Conservation (phyloP, 2,113 vertebrate species). For the Epinephelus moara region DNA sequence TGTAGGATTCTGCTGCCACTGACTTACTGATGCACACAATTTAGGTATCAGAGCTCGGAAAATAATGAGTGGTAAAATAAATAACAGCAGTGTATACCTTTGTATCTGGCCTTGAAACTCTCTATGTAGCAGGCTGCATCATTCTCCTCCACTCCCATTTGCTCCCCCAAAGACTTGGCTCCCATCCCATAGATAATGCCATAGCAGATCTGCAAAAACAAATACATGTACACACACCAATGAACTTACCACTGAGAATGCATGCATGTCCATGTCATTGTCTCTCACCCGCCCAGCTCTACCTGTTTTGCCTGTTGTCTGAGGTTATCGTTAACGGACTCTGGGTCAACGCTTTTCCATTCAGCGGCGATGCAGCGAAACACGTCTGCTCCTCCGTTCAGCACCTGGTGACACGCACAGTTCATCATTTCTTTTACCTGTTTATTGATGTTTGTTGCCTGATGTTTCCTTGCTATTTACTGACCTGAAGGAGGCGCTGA, state of each 20-base stretch:
- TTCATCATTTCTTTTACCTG: neutral
- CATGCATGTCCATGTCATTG: neutral
- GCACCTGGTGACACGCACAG: constrained; percentile 75
- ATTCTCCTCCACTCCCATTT: constrained; percentile 94
- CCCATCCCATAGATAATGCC: constrained; percentile 99
- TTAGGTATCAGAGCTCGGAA: neutral
- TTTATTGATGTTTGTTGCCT: neutral
- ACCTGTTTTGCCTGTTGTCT: constrained; percentile 98
- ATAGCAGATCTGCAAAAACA: constrained; percentile 92
- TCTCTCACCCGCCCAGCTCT: neutral
- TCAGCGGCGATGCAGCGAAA: constrained; percentile 96
- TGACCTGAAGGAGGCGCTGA: constrained; percentile 85
- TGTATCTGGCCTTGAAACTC: constrained; percentile 96
- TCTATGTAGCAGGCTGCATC: constrained; percentile 94
- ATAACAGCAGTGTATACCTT: constrained; percentile 81
- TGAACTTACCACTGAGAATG: neutral
- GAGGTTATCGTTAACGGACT: constrained; percentile 87
- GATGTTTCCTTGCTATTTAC: neutral
- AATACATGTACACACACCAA: neutral
- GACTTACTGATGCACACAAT: neutral
- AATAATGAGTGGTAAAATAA: too few species aligned
- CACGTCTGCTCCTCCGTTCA: constrained; percentile 91
- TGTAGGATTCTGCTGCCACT: neutral
- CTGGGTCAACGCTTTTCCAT: constrained; percentile 91
- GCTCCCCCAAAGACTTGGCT: constrained; percentile 94